Evolutionary conservation across 2,797 vertebrate species (phyloP).

Genomic region (Bothrops alternatus): DNA sequence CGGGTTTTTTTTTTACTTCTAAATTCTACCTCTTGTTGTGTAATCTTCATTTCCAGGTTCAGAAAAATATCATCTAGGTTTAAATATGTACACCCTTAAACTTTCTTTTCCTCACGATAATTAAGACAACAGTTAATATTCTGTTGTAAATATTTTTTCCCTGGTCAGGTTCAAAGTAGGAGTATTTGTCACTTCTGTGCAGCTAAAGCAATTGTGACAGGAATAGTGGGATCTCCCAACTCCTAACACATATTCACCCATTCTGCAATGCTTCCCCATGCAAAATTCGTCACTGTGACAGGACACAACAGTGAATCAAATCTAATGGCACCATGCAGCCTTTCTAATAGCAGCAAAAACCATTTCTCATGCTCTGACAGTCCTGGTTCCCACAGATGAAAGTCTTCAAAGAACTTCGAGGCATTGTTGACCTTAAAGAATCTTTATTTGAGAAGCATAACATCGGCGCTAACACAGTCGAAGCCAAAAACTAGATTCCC

Average conservation of each 20-base stretch:
- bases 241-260: neutral
- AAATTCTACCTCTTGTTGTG: neutral
- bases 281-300: neutral
- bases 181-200: neutral
- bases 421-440: too few species aligned
- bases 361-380: neutral
- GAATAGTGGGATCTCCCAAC: neutral
- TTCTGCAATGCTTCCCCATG: neutral
- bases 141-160: neutral
- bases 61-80: neutral
- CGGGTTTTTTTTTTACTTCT: neutral
- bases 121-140: neutral
- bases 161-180: neutral
- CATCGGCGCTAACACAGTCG: too few species aligned
- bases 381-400: too few species aligned
- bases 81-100: neutral
- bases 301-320: neutral
- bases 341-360: neutral
- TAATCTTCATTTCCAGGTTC: neutral
- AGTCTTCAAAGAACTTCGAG: too few species aligned
- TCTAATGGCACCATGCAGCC: neutral
- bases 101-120: neutral
- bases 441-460: too few species aligned
- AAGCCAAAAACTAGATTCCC: too few species aligned
- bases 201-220: neutral